phyloP scores from a whole-genome alignment of 2,888 invertebrate species.

The Phania funesta region DNA sequence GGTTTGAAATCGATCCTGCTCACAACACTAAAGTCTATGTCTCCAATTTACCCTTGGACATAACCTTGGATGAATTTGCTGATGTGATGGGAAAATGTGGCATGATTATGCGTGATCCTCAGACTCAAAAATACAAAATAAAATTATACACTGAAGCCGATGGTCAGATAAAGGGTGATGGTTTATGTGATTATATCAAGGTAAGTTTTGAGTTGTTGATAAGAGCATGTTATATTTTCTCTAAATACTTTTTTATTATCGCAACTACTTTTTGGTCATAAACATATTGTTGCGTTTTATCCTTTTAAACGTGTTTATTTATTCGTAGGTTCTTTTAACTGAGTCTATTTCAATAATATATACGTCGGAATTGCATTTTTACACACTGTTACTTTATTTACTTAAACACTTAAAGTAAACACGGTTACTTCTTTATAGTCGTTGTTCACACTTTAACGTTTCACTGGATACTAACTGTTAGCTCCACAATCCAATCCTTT shows the following conservation, averaged over 20 bases:
- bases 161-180: conserved; percentile 96
- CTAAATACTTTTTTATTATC: neutral
- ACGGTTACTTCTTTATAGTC: no score
- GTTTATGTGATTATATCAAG: conserved; percentile 96
- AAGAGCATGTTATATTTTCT: neutral
- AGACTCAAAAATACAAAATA: conserved; percentile 90
- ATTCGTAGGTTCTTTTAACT: no score
- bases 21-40: conserved; percentile 98
- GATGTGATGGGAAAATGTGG: conserved; percentile 98
- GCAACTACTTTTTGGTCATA: no score
- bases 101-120: conserved; percentile 92
- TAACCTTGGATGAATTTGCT: conserved; percentile 93
- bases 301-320: no score
- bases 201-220: conserved; percentile 80
- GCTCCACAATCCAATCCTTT: no score
- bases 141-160: conserved; percentile 93
- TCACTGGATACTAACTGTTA: no score
- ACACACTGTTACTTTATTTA: no score
- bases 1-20: conserved; percentile 95
- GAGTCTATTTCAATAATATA: no score
- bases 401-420: no score
- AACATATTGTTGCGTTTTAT: no score
- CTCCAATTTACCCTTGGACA: conserved; percentile 92
- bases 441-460: no score
- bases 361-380: no score